Evolutionary conservation across 1,140 invertebrate genomes (phyloP).

Genomic region (Penaeus vannamei): DNA sequence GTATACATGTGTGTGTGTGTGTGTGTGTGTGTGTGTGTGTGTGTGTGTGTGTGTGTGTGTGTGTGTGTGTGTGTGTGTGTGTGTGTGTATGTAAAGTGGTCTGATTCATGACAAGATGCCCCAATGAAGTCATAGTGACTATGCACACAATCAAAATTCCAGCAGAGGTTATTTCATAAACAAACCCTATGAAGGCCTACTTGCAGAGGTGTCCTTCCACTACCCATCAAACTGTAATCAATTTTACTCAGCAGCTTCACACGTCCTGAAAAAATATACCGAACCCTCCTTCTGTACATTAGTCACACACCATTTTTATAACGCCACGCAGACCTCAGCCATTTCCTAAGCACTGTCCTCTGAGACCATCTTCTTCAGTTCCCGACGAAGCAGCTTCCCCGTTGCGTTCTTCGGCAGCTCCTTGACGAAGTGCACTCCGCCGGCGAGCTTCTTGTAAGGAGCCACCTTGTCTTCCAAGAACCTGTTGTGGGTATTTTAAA

Average conservation of each 20-base stretch:
- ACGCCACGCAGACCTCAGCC: too few relatives aligned
- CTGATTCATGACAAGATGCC: background rate
- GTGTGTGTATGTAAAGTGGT: too few relatives aligned
- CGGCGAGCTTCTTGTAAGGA: slow-evolving; percentile 46
- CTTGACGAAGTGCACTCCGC: slow-evolving; percentile 41
- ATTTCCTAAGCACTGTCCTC: background rate
- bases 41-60: too few relatives aligned
- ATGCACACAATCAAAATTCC: background rate
- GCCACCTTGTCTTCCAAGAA: slow-evolving; percentile 29
- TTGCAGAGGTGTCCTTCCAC: slow-evolving; percentile 39
- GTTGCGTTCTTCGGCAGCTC: slow-evolving; percentile 43
- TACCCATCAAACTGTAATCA: slow-evolving; percentile 47
- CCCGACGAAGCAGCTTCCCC: slow-evolving; percentile 32
- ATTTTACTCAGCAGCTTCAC: slow-evolving; percentile 34
- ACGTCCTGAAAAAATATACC: slow-evolving; percentile 48
- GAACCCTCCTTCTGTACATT: too few relatives aligned
- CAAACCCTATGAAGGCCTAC: slow-evolving; percentile 45
- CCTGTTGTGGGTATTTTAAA: background rate
- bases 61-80: too few relatives aligned
- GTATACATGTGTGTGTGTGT: too few relatives aligned
- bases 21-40: too few relatives aligned
- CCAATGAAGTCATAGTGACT: background rate
- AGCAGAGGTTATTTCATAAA: background rate
- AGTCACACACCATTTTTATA: too few relatives aligned
- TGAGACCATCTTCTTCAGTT: slow-evolving; percentile 5